phyloP scores from a whole-genome alignment of 2,113 vertebrate species.

The Aix galericulata region DNA sequence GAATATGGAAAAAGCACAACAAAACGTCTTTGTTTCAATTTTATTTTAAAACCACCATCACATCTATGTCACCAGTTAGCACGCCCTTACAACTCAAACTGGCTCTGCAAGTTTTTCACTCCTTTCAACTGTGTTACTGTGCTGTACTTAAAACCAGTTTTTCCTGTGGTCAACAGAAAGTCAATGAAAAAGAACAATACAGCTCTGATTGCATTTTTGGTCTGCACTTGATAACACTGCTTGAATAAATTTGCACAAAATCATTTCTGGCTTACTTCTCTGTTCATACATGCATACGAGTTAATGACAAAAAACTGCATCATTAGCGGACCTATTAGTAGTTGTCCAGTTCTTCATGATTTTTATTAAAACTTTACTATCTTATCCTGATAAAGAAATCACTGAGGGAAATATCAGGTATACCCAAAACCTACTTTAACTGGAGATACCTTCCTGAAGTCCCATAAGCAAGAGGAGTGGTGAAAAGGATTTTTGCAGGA shows the following conservation, averaged over 20 bases:
- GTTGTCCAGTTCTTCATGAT: neutral
- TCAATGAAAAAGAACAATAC: constrained; percentile 60
- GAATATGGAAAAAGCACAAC: neutral
- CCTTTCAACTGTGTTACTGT: neutral
- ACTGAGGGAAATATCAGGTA: neutral
- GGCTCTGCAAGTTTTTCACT: constrained; percentile 57
- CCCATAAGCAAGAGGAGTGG: neutral
- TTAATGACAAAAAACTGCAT: neutral
- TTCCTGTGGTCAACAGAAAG: constrained; percentile 66
- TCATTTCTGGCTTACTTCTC: neutral
- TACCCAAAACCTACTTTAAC: neutral
- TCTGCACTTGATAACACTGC: constrained; percentile 13
- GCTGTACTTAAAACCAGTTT: constrained; percentile 64
- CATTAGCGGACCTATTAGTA: neutral
- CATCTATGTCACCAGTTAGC: constrained; percentile 44
- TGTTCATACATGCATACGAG: neutral
- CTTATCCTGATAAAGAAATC: neutral
- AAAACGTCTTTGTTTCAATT: constrained; percentile 40
- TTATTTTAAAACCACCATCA: constrained; percentile 24
- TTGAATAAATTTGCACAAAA: constrained; percentile 25
- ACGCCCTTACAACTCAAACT: constrained; percentile 46
- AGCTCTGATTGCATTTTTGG: constrained; percentile 38
- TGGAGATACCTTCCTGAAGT: neutral
- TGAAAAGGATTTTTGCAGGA: neutral
- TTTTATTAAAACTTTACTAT: neutral